Evolutionary conservation across 2,113 vertebrate species (phyloP).

Genomic region (Phycodurus eques): DNA sequence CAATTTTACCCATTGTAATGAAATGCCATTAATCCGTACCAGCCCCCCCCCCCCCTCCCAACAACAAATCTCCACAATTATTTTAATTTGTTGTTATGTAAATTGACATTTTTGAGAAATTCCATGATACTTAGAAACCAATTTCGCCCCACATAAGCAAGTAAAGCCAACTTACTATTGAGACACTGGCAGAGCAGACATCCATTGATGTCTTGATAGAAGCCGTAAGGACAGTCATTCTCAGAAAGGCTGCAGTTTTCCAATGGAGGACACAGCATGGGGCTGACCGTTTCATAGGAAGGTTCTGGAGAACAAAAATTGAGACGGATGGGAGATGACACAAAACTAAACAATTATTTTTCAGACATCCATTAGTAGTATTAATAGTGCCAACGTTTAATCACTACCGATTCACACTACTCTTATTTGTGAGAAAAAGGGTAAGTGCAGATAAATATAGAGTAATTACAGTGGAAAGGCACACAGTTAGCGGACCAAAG

Average conservation of each 20-base stretch:
- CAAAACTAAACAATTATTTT: neutral
- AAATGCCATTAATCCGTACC: too few relatives aligned
- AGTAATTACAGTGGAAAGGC: constrained; percentile 56
- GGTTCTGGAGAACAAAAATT: constrained; percentile 65
- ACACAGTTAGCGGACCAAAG: constrained; percentile 16
- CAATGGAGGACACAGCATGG: constrained; percentile 72
- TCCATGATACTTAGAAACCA: neutral
- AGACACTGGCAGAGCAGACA: constrained; percentile 80
- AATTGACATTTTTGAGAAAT: neutral
- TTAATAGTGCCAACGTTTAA: constrained; percentile 49
- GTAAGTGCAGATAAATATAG: constrained; percentile 68
- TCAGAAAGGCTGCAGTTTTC: constrained; percentile 76
- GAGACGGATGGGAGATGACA: constrained; percentile 5
- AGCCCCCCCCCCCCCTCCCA: too few relatives aligned
- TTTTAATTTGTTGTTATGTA: neutral
- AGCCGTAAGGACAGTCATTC: constrained; percentile 74
- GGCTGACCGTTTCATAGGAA: constrained; percentile 77
- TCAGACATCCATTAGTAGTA: constrained; percentile 1
- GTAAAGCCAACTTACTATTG: constrained; percentile 65
- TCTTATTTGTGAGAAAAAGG: constrained; percentile 56
- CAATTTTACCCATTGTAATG: too few relatives aligned
- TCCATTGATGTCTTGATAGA: constrained; percentile 73
- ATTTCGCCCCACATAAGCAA: neutral
- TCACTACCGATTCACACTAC: constrained; percentile 53
- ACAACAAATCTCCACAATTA: too few relatives aligned